Evolutionary conservation across 1,140 invertebrate genomes (phyloP), one percentile per base, ranked within the genome.

Genomic region (Drosophila aff.): DNA sequence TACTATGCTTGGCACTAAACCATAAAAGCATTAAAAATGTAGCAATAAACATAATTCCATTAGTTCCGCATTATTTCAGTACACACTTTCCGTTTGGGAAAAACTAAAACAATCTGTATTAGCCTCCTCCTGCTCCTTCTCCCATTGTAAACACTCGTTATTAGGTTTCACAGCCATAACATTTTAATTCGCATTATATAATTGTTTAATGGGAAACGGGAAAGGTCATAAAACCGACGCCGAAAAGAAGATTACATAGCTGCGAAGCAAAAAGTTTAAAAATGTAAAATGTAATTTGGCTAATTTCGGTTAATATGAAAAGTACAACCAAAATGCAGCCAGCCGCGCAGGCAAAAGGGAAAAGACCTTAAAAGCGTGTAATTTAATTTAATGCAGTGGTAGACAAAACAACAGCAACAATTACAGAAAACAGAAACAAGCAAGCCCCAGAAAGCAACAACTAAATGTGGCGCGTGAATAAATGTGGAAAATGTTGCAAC

Each of bases 401-500:
- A 61, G 31, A 26, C 21, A 26, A 43, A 59, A 72, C 43, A 75
- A 55, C 58, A 52, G 50, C 50, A 74, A 75, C 43, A 74, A 73
- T 47, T 63, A 73, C 49, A 23, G 53, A 33, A 72, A 69, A 53
- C 23, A 31, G 38, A 40, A 46, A 33, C 16, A 60, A 49, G 47
- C 36, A 21, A 38, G 60, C 21, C n/a, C 44, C 63, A 43, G 71
- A 73, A 62, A 61, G 47, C 72, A 76, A 76, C 50, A 76, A 76
- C 73, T 55, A 76, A 58, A 58, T 66, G 61, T 65, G 73, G 72
- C 76, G 76, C 76, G 76, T 79, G 76, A 79, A 79, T 79, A 78
- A 79, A 79, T 79, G 76, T 79, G 76, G 66, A 79, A 79, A 79
- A 79, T 79, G 76, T 79, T 79, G 76, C 76, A 79, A 79, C 76